Conservation (phyloP, 1,140 invertebrate genomes). For the Drosophila leontia region DNA sequence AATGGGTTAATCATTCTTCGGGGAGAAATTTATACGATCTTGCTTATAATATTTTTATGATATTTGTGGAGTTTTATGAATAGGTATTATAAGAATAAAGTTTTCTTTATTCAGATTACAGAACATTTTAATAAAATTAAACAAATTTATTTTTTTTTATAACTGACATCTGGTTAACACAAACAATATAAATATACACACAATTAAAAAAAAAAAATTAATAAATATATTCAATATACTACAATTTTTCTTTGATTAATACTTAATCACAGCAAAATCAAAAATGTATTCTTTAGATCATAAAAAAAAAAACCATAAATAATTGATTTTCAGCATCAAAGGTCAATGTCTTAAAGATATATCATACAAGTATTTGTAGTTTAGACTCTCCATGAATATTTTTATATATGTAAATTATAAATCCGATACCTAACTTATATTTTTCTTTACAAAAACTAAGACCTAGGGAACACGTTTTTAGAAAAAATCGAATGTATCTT, state of each 20-base stretch:
- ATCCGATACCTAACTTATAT: not conserved
- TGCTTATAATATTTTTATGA: not conserved
- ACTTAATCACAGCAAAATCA: not conserved
- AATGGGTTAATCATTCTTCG: not conserved
- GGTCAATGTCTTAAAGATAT: not conserved
- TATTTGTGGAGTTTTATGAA: not conserved
- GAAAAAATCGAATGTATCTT: no score
- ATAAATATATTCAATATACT: not conserved
- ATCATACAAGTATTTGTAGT: not conserved
- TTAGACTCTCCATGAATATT: no score
- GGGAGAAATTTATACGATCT: not conserved
- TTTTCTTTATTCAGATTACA: not conserved
- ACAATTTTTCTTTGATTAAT: not conserved
- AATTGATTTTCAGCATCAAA: not conserved
- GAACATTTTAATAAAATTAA: not conserved
- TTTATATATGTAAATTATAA: not conserved
- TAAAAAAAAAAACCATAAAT: not conserved
- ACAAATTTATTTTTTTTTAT: no score
- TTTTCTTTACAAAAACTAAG: not conserved
- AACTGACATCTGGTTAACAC: no score
- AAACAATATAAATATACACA: not conserved
- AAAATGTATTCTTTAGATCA: not conserved
- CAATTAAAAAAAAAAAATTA: not conserved
- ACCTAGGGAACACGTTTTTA: no score
- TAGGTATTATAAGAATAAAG: not conserved